These are phyloP conservation scores for Phalanger gymnotis DNA, from an alignment of 2,797 vertebrate genomes.

Conservation along the genomic window DNA sequence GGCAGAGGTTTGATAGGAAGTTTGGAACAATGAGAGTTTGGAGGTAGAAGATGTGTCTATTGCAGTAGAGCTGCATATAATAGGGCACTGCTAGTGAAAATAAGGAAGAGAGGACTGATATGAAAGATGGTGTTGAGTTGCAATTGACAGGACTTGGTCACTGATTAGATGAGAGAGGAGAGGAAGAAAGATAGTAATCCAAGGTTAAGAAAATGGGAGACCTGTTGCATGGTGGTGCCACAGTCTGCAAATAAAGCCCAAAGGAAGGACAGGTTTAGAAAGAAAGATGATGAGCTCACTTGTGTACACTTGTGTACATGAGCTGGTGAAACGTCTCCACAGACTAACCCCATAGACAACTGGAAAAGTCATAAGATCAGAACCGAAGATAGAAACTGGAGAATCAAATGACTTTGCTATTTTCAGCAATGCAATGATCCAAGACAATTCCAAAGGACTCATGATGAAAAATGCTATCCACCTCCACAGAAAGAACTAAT, in stretches of 20 bases:
- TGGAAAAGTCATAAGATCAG: not conserved
- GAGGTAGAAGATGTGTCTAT: not conserved
- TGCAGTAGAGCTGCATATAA: not conserved
- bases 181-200: not conserved
- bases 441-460: not conserved
- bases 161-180: not conserved
- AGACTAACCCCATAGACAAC: not conserved
- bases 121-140: not conserved
- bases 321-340: not conserved
- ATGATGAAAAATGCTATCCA: not conserved
- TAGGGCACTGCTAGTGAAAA: not conserved
- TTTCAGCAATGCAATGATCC: not conserved
- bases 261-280: not conserved
- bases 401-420: not conserved
- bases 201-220: not conserved
- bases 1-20: not conserved
- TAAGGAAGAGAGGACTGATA: not conserved
- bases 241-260: not conserved
- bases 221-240: not conserved
- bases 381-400: not conserved
- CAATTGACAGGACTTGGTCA: not conserved
- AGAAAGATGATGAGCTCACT: not conserved
- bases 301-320: not conserved
- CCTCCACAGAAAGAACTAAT: not conserved
- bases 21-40: not conserved